A percentile compares a stretch with the other conserved stretches of the same genome.
phyloP scores from a whole-genome alignment of 2,113 vertebrate species.

The Heloderma charlesbogerti region DNA sequence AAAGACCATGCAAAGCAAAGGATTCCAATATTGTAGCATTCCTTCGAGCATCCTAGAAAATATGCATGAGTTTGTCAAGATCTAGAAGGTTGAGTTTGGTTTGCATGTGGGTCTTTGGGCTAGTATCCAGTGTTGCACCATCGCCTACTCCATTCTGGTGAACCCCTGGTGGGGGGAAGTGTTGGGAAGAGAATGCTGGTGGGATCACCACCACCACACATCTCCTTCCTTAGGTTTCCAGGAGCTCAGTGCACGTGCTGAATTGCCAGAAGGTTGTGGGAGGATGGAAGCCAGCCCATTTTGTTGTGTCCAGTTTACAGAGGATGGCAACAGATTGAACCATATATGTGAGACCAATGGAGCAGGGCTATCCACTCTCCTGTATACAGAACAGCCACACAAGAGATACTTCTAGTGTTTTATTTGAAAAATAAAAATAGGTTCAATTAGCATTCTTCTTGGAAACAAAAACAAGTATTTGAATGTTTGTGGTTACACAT shows the following conservation, averaged over 20 bases:
- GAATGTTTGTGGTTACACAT: background rate
- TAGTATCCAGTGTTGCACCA: too few species aligned
- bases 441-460: background rate
- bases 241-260: too few species aligned
- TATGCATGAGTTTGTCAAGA: background rate
- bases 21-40: background rate
- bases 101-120: background rate
- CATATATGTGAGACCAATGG: background rate
- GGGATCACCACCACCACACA: too few species aligned
- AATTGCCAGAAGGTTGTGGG: background rate
- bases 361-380: background rate
- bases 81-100: background rate
- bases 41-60: background rate
- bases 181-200: too few species aligned
- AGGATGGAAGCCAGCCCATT: background rate
- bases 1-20: background rate
- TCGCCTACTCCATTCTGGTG: too few species aligned
- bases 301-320: background rate
- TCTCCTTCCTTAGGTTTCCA: too few species aligned
- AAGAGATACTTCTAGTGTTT: background rate
- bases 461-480: background rate
- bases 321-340: too few species aligned
- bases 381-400: background rate
- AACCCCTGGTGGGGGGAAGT: too few species aligned
- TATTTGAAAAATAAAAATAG: background rate